Percentiles rank a stretch among this genome's conserved stretches.
phyloP scores from a whole-genome alignment of 2,797 vertebrate species.

The Amniataba percoides region DNA sequence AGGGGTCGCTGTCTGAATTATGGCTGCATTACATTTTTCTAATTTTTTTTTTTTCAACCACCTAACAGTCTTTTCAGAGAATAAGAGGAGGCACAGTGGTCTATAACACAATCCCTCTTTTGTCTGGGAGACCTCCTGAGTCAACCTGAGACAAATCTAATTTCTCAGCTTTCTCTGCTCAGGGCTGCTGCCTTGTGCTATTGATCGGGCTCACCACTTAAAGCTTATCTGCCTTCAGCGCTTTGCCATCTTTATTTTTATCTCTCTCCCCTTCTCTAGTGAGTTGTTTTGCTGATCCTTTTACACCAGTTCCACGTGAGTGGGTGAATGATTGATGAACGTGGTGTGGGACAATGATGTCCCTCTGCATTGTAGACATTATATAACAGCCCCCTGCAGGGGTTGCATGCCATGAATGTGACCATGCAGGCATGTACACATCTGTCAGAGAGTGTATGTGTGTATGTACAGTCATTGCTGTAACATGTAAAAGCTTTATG shows the following conservation, averaged over 20 bases:
- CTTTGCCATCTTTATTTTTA: slow-evolving; percentile 59
- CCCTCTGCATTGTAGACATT: slow-evolving; percentile 39
- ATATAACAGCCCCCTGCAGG: slow-evolving; percentile 49
- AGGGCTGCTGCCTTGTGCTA: slow-evolving; percentile 47
- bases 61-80: slow-evolving; percentile 22
- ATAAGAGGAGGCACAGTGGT: slow-evolving; percentile 4
- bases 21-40: slow-evolving; percentile 20
- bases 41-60: slow-evolving; percentile 1
- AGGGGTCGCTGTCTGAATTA: slow-evolving; percentile 19
- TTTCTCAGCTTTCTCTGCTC: slow-evolving; percentile 57
- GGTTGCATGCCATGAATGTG: slow-evolving; percentile 28
- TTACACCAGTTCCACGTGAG: slow-evolving; percentile 52
- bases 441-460: not conserved
- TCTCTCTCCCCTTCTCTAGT: slow-evolving; percentile 25
- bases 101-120: slow-evolving; percentile 39
- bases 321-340: slow-evolving; percentile 67
- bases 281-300: slow-evolving; percentile 34
- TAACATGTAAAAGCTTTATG: slow-evolving; percentile 36
- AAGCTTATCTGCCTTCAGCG: slow-evolving; percentile 47
- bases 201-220: slow-evolving; percentile 68
- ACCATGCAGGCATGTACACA: slow-evolving; percentile 27
- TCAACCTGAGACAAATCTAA: slow-evolving; percentile 70
- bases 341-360: slow-evolving; percentile 32
- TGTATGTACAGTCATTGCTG: slow-evolving; percentile 30
- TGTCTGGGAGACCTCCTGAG: slow-evolving; percentile 37